Evolutionary conservation across 2,797 vertebrate species (phyloP).

Genomic region (Pteropus rufus): DNA sequence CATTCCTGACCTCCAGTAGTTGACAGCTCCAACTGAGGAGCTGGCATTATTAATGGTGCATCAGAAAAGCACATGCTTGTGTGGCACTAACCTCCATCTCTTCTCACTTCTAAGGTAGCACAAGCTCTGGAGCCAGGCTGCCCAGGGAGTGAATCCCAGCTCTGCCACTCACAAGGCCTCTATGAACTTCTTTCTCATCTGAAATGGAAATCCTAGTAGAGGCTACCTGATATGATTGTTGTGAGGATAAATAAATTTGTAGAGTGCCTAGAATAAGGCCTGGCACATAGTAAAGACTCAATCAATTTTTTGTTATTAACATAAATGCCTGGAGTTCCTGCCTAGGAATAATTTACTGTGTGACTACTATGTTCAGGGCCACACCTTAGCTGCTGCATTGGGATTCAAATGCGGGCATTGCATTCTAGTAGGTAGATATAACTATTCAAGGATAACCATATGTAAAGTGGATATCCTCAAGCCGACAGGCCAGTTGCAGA

Average conservation of each 20-base stretch:
- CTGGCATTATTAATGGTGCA: not conserved
- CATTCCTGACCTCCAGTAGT: not conserved
- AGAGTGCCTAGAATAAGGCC: not conserved
- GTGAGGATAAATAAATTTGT: not conserved
- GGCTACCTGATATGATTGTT: not conserved
- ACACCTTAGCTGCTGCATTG: not conserved
- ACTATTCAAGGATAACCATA: not conserved
- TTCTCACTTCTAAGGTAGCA: not conserved
- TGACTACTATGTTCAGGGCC: not conserved
- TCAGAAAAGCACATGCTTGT: not conserved
- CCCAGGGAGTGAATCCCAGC: not conserved
- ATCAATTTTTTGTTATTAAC: not conserved
- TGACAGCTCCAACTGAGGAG: not conserved
- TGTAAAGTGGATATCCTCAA: not conserved
- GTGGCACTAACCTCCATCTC: not conserved
- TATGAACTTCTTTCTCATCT: not conserved
- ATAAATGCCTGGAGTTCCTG: not conserved
- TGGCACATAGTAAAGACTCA: not conserved
- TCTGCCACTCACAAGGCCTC: not conserved
- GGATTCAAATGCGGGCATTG: not conserved
- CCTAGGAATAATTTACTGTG: not conserved
- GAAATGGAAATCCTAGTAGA: not conserved
- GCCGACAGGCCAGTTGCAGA: not conserved
- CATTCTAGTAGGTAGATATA: not conserved
- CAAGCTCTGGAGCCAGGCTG: not conserved